Conservation (phyloP, 2,888 invertebrate species). For the Stenolophus ochropezus region DNA sequence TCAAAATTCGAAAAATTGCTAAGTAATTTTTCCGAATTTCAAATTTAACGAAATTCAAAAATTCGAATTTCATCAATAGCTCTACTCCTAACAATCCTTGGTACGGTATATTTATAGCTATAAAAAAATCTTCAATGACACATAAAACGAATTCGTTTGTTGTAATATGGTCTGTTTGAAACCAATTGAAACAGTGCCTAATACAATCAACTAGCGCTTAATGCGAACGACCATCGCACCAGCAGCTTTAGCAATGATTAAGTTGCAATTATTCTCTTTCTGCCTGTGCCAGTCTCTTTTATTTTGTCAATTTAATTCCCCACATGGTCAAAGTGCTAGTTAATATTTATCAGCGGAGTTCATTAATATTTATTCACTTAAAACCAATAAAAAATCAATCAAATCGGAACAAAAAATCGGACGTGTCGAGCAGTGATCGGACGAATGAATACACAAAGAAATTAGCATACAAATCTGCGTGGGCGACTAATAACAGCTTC, state of each 20-base stretch:
- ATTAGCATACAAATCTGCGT: constrained; percentile 53
- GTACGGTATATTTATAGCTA: too few species aligned
- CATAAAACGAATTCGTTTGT: too few species aligned
- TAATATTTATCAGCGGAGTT: background rate
- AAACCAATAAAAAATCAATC: constrained; percentile 46
- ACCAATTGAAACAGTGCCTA: too few species aligned
- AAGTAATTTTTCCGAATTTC: too few species aligned
- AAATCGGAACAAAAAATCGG: background rate
- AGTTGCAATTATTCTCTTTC: background rate
- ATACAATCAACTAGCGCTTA: too few species aligned
- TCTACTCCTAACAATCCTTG: too few species aligned
- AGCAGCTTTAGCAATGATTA: background rate
- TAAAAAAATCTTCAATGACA: too few species aligned
- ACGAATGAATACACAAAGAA: constrained; percentile 49
- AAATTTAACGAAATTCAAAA: too few species aligned
- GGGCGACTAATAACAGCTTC: constrained; percentile 45
- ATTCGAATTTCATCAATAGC: too few species aligned
- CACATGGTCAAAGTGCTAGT: background rate
- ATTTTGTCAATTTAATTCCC: background rate
- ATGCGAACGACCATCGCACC: too few species aligned
- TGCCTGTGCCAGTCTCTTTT: background rate
- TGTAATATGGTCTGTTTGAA: too few species aligned
- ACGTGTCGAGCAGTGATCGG: constrained; percentile 11
- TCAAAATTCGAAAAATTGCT: too few species aligned
- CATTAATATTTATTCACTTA: constrained; percentile 44